phyloP scores from a whole-genome alignment of 2,113 vertebrate genomes.

The Formicarius rufipectus region DNA sequence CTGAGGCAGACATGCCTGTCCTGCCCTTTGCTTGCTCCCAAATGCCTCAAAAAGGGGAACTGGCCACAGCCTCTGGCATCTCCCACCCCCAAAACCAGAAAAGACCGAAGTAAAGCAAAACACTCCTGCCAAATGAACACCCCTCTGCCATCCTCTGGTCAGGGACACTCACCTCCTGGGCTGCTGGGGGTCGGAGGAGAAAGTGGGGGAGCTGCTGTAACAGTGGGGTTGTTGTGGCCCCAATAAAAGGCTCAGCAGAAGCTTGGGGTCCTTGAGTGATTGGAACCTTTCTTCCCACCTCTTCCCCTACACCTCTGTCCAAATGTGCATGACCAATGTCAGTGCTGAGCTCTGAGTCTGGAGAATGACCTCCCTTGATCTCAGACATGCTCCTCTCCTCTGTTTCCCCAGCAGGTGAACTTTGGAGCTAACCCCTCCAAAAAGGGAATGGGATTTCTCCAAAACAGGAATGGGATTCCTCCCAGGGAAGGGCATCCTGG shows the following conservation, averaged over 20 bases:
- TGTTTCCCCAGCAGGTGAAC: slow-evolving; percentile 76
- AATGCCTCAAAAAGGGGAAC: background rate
- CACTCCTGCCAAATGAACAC: background rate
- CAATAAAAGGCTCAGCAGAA: slow-evolving; percentile 55
- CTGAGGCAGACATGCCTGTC: background rate
- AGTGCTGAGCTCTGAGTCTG: slow-evolving; percentile 70
- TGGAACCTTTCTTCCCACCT: slow-evolving; percentile 49
- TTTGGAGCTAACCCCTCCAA: background rate
- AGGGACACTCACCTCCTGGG: background rate
- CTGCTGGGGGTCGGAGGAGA: slow-evolving; percentile 63
- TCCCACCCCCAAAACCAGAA: background rate
- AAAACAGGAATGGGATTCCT: background rate
- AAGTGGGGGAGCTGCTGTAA: slow-evolving; percentile 70
- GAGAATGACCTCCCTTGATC: slow-evolving; percentile 71
- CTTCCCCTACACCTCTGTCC: slow-evolving; percentile 66
- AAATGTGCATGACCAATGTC: slow-evolving; percentile 79
- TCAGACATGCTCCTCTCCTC: slow-evolving; percentile 75
- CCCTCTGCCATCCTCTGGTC: background rate
- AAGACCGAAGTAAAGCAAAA: background rate
- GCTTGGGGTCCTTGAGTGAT: slow-evolving; percentile 77
- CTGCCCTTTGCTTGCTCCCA: background rate
- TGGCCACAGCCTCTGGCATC: accelerated
- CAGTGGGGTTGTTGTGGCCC: slow-evolving; percentile 79
- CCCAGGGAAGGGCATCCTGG: background rate
- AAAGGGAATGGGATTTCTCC: background rate